Evolutionary conservation across 1,140 invertebrate genomes (phyloP).

Genomic region (Drosophila ambigua): DNA sequence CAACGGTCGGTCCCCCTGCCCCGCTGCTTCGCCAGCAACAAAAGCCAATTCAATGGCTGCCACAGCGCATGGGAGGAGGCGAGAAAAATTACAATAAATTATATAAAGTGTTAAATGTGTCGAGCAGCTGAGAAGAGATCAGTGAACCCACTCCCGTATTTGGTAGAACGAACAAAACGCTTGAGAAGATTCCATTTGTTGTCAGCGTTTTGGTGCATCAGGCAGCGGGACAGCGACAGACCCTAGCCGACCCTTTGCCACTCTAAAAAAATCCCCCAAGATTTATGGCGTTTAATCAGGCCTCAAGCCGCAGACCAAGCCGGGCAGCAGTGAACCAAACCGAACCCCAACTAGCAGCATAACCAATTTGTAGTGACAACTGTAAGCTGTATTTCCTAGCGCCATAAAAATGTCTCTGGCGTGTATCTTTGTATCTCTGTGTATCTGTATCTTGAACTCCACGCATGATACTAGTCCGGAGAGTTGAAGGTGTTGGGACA

Average conservation of each 20-base stretch:
- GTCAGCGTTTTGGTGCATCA: constrained; percentile 7
- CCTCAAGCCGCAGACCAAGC: constrained; percentile 21
- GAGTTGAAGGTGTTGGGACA: constrained; percentile 73
- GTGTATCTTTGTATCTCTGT: constrained; percentile 36
- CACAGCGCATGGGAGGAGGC: constrained; percentile 5
- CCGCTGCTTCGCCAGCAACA: constrained; percentile 6
- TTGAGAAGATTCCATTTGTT: constrained; percentile 43
- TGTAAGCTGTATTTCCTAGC: constrained; percentile 67
- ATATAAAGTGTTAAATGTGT: constrained; percentile 80
- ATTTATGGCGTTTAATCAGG: constrained; percentile 69
- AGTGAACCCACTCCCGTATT: constrained; percentile 31
- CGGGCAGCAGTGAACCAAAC: constrained; percentile 27
- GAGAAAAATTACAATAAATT: constrained; percentile 77
- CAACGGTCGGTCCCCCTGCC: constrained; percentile 35
- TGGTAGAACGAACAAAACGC: constrained; percentile 48
- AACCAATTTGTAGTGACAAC: constrained; percentile 79
- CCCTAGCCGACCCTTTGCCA: constrained; percentile 27
- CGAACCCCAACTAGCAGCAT: constrained; percentile 27
- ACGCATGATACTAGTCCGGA: constrained; percentile 3
- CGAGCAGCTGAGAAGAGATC: constrained; percentile 41
- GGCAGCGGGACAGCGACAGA: neutral
- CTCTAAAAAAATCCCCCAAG: constrained; percentile 54
- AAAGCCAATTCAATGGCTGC: constrained; percentile 21
- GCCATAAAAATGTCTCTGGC: constrained; percentile 63
- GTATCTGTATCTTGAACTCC: constrained; percentile 39